Conservation (phyloP, 2,888 invertebrate species). For the Meta bourneti region DNA sequence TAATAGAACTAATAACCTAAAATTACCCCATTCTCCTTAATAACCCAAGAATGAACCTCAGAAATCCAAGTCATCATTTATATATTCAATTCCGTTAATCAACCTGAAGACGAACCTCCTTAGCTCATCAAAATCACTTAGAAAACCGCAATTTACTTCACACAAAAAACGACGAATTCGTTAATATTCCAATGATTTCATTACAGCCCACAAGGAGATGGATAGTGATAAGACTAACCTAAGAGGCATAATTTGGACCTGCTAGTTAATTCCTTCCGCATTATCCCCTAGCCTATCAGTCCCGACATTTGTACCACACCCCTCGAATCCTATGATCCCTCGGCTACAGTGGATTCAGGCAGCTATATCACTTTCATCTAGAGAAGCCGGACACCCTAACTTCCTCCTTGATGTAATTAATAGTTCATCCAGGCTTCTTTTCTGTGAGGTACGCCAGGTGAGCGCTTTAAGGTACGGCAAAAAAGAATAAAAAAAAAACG, state of each 20-base stretch:
- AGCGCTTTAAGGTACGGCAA: constrained; percentile 47
- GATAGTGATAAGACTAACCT: not conserved
- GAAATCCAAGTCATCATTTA: not conserved
- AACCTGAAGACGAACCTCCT: not conserved
- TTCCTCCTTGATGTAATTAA: constrained; percentile 36
- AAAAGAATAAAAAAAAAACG: constrained; percentile 45
- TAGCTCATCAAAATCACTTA: not conserved
- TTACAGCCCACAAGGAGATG: not conserved
- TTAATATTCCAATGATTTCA: not conserved
- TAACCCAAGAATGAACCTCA: not conserved
- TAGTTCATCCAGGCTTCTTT: constrained; percentile 52
- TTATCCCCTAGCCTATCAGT: not conserved
- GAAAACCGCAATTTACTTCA: not conserved
- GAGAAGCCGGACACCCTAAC: not conserved
- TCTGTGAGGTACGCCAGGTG: constrained; percentile 9
- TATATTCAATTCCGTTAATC: not conserved
- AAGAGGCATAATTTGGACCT: not conserved
- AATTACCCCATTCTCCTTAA: not conserved
- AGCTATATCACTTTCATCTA: constrained; percentile 43
- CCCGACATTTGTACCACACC: constrained; percentile 34
- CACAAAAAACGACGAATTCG: not conserved
- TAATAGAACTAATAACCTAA: not conserved
- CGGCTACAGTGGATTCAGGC: not conserved
- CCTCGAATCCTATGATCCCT: not conserved
- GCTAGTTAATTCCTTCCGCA: not conserved